These are phyloP conservation scores for Formica exsecta DNA, from an alignment of 1,140 invertebrate genomes.

Conservation along the genomic window DNA sequence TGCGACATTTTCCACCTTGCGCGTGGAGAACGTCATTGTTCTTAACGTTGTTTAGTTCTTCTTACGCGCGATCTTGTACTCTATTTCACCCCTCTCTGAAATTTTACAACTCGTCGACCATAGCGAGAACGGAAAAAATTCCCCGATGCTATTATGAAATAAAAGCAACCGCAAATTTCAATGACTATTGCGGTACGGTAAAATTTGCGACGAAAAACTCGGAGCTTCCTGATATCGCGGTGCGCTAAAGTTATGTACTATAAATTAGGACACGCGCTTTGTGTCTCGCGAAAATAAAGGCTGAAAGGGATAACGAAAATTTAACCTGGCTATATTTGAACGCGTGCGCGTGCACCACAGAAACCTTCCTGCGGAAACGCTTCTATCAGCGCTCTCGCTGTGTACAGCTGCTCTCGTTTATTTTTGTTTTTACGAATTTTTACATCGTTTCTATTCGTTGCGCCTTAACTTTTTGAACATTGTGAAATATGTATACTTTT, in stretches of 20 bases:
- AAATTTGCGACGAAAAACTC: not conserved
- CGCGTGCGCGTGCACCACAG: not conserved
- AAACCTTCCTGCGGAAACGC: slow-evolving; percentile 15
- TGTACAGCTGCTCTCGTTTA: slow-evolving; percentile 49
- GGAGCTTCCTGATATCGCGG: slow-evolving; percentile 30
- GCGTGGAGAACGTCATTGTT: slow-evolving; percentile 9
- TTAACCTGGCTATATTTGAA: slow-evolving; percentile 41
- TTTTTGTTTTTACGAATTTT: slow-evolving; percentile 18
- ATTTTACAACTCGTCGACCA: not conserved
- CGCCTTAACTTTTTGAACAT: slow-evolving; percentile 6
- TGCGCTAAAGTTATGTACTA: slow-evolving; percentile 15
- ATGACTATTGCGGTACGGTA: slow-evolving; percentile 10
- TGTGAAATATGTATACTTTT: slow-evolving; percentile 38
- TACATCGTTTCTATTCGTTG: slow-evolving; percentile 22
- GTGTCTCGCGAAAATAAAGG: slow-evolving; percentile 38
- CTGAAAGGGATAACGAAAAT: slow-evolving; percentile 36
- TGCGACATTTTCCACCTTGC: slow-evolving; percentile 27
- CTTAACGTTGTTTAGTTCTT: slow-evolving; percentile 56
- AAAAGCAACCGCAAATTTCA: slow-evolving; percentile 56
- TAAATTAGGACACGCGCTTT: slow-evolving; percentile 39
- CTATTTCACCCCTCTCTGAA: not conserved
- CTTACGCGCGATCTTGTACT: slow-evolving; percentile 36
- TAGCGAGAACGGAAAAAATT: not conserved
- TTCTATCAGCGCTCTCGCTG: slow-evolving; percentile 18
- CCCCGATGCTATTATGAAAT: slow-evolving; percentile 56